Base-by-base conservation (phyloP, 2,888 invertebrate species). In the Pheosia tremula region DNA sequence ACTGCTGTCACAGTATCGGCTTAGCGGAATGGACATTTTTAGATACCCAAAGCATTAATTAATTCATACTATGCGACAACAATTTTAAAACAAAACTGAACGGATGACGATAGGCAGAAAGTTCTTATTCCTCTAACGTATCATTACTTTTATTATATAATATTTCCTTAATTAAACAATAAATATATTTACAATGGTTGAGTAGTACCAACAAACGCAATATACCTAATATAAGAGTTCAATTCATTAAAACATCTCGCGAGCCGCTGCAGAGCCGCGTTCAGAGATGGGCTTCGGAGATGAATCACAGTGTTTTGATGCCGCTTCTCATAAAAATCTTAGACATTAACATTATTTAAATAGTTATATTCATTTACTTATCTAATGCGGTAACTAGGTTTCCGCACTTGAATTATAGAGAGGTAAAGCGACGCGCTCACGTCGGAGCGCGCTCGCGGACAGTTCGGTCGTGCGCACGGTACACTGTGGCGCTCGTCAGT, bases 321-420 rank as follows among this genome's bases (percentile, higher is more conserved):
- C 74, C 74, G 71, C 45, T 67, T 61, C 68, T 80, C 80, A 79
- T 85, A 83, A 84, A 87, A 86, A 86, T 72, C 77, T 84, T 84
- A 83, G 56, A 36, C 58, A 60, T 61, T 70, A 73, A 59, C 71
- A 62, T 72, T 73, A 74, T 75, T 77, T 78, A 76, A 69, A 67
- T 72, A 72, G 64, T 70, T 75, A 74, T 67, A 72, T 78, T 81
- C 74, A 71, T 71, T 71, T 77, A 76, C 72, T 75, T 77, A 74
- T 63, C 77, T 82, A 77, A 63, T 57, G 8, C 69, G 85, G 84
- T 83, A 88, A 85, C 85, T 86, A 85, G 78, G 86, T 86, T 84
- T 84, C 77, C 84, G 71, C 56, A 61, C 54, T 67, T 68, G 67
- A 67, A 68, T 58, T 47, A 62, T 50, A 38, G 13, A 62, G 57